Evolutionary conservation across 2,113 vertebrate genomes (phyloP).

Genomic region (Neodon shergylaensis): DNA sequence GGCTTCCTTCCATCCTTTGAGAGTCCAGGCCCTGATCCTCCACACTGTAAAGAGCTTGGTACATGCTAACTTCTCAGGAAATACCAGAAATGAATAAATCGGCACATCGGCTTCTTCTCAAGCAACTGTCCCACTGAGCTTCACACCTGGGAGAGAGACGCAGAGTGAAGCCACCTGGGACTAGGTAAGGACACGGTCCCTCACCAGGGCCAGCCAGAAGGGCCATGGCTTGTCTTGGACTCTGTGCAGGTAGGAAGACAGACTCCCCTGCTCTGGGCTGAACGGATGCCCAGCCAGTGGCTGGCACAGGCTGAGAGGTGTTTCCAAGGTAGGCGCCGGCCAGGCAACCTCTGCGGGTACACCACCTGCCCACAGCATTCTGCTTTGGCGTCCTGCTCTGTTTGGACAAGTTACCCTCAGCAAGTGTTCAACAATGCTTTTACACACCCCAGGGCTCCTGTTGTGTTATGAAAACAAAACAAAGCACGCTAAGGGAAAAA

Average conservation of each 20-base stretch:
- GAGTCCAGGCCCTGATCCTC: background rate
- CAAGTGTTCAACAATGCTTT: slow-evolving; percentile 69
- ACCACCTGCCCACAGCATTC: slow-evolving; percentile 72
- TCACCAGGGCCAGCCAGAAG: background rate
- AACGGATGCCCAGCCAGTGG: background rate
- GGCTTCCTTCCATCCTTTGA: background rate
- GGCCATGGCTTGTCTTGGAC: background rate
- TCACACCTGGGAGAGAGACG: background rate
- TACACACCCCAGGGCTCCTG: slow-evolving; percentile 76
- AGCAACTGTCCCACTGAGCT: background rate
- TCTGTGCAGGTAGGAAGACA: background rate
- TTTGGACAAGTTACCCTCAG: slow-evolving; percentile 77
- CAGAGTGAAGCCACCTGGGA: background rate
- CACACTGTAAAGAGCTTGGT: background rate
- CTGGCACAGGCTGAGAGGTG: background rate
- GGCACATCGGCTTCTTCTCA: background rate
- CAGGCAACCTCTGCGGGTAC: slow-evolving; percentile 62
- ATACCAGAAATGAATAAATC: background rate
- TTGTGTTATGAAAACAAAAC: slow-evolving; percentile 77
- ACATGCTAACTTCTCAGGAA: background rate
- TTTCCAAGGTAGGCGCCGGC: slow-evolving; percentile 44
- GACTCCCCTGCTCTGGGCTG: background rate
- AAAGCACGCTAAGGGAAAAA: slow-evolving; percentile 48
- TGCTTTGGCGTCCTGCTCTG: slow-evolving; percentile 68
- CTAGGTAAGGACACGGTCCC: background rate